phyloP scores from a whole-genome alignment of 2,797 vertebrate species.

The Heterohyrax brucei region DNA sequence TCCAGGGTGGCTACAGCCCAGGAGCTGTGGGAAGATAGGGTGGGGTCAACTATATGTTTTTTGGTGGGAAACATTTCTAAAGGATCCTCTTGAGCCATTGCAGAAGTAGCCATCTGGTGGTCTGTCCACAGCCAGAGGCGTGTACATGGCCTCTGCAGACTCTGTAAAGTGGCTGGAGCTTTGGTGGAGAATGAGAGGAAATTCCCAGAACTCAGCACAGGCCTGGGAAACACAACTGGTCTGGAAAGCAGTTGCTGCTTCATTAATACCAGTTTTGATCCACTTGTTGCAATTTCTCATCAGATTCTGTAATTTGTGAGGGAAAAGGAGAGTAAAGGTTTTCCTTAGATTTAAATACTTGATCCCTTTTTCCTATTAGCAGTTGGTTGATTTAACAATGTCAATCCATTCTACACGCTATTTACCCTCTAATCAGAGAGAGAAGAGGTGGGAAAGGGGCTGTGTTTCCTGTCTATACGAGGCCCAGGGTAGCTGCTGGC shows the following conservation, averaged over 20 bases:
- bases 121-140: neutral
- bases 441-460: neutral
- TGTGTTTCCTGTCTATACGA: neutral
- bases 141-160: neutral
- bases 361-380: neutral
- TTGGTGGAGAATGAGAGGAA: neutral
- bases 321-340: conserved; percentile 48
- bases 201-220: neutral
- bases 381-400: neutral
- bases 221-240: neutral
- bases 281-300: neutral
- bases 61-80: neutral
- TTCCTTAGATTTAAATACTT: neutral
- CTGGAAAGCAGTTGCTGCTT: neutral
- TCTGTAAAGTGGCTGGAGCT: neutral
- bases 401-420: neutral
- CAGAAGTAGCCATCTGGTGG: neutral
- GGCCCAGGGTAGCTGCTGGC: neutral
- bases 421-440: neutral
- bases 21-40: neutral
- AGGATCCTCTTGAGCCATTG: neutral
- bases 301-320: conserved; percentile 45
- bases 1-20: neutral
- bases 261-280: neutral
- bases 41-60: conserved; percentile 2